Evolutionary conservation across 2,113 vertebrate genomes (phyloP).

Genomic region (Xenotilapia caudafasciata): DNA sequence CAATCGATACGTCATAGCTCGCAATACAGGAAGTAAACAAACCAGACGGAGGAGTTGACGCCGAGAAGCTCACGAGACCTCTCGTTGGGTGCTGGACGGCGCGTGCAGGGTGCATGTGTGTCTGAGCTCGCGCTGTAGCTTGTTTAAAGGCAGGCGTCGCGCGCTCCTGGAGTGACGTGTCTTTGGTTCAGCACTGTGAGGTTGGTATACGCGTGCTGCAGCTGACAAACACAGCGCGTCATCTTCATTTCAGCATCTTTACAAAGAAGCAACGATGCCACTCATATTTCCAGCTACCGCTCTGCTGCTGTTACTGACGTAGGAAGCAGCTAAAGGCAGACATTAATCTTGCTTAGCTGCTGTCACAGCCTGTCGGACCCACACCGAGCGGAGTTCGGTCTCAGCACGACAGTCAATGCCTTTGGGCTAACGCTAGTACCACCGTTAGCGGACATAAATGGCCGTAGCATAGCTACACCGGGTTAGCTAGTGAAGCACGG

Average conservation of each 20-base stretch:
- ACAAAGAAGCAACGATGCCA: neutral
- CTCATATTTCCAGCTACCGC: neutral
- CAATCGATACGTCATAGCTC: neutral
- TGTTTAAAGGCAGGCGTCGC: neutral
- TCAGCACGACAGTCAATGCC: neutral
- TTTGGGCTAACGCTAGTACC: neutral
- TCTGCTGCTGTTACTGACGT: neutral
- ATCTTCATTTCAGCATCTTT: neutral
- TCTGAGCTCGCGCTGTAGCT: neutral
- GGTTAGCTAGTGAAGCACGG: neutral
- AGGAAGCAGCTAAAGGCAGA: neutral
- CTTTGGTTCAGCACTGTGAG: neutral
- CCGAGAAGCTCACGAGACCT: neutral
- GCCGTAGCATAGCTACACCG: neutral
- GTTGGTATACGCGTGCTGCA: rapidly evolving
- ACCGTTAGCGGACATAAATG: neutral
- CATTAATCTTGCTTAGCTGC: neutral
- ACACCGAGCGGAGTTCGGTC: neutral
- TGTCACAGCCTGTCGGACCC: rapidly evolving
- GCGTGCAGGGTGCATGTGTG: neutral
- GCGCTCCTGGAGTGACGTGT: neutral
- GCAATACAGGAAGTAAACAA: slow-evolving; percentile 57
- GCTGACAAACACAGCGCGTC: rapidly evolving
- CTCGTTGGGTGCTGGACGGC: neutral
- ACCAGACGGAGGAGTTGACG: neutral